Evolutionary conservation across 2,113 vertebrate species (phyloP).

Genomic region (Lepus timidus): DNA sequence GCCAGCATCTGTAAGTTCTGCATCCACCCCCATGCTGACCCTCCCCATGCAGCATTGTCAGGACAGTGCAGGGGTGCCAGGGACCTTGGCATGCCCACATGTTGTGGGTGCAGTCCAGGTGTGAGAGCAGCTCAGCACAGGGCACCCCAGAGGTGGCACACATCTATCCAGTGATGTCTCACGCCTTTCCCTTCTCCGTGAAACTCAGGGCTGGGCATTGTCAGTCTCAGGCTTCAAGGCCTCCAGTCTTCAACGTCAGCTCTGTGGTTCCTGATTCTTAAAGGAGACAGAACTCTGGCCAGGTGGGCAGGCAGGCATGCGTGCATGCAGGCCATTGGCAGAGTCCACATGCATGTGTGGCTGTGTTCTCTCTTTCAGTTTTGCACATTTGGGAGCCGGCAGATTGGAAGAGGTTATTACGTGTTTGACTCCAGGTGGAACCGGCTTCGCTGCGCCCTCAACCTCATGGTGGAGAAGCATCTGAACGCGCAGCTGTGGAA

Average conservation of each 20-base stretch:
- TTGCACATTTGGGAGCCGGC: slow-evolving; percentile 98
- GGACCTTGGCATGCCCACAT: not conserved
- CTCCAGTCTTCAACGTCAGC: not conserved
- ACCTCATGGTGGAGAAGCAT: slow-evolving; percentile 98
- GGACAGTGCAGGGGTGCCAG: not conserved
- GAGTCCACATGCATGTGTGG: not conserved
- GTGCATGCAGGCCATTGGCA: too few species aligned
- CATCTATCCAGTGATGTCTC: not conserved
- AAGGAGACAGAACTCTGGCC: not conserved
- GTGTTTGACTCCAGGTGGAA: slow-evolving; percentile 98
- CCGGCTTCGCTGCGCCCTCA: slow-evolving; percentile 94
- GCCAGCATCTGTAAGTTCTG: slow-evolving; percentile 95
- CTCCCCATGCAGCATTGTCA: not conserved
- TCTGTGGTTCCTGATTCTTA: not conserved
- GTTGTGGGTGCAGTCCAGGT: fast-evolving
- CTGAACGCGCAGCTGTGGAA: slow-evolving; percentile 98
- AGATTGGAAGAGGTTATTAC: slow-evolving; percentile 96
- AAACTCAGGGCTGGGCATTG: not conserved
- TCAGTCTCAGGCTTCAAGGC: not conserved
- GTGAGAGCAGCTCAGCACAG: not conserved
- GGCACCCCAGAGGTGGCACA: not conserved
- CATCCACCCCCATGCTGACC: not conserved
- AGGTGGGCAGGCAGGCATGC: too few species aligned
- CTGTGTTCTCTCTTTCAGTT: slow-evolving; percentile 89
- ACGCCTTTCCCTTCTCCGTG: not conserved